Evolutionary conservation across 2,888 invertebrate species (phyloP).

Genomic region (Eristalis arbustorum): DNA sequence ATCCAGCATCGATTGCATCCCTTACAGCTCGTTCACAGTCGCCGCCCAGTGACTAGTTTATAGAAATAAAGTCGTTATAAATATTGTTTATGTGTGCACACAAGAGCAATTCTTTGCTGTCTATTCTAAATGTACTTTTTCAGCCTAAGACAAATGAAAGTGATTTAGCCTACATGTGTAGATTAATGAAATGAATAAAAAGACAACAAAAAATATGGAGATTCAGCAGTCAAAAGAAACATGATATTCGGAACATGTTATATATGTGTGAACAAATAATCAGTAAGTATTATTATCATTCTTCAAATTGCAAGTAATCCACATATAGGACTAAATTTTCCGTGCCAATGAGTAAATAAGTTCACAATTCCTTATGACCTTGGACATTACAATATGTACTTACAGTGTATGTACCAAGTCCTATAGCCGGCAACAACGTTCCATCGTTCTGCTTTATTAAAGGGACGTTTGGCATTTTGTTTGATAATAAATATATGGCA

Average conservation of each 20-base stretch:
- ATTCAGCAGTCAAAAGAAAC: neutral
- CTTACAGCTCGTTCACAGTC: conserved; percentile 77
- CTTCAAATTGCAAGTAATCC: no score
- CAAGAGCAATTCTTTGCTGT: no score
- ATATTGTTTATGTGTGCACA: no score
- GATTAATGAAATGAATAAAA: neutral
- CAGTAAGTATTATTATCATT: neutral
- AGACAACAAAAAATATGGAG: neutral
- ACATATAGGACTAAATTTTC: no score
- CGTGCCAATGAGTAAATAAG: no score
- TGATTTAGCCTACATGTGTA: neutral
- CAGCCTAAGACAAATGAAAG: neutral
- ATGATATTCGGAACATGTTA: neutral
- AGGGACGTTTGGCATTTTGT: conserved; percentile 62
- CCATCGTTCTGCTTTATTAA: conserved; percentile 77
- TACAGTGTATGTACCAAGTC: conserved; percentile 78
- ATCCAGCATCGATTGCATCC: conserved; percentile 82
- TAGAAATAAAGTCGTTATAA: neutral
- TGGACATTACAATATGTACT: conserved; percentile 30
- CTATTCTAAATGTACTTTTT: neutral
- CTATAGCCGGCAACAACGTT: conserved; percentile 76
- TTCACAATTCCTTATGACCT: no score
- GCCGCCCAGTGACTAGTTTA: conserved; percentile 75
- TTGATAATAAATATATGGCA: neutral
- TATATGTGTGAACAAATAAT: neutral